A percentile compares a stretch with the other conserved stretches of the same genome.
Evolutionary conservation across 2,113 vertebrate species (phyloP).

Genomic region (Orientallactaga bullata): DNA sequence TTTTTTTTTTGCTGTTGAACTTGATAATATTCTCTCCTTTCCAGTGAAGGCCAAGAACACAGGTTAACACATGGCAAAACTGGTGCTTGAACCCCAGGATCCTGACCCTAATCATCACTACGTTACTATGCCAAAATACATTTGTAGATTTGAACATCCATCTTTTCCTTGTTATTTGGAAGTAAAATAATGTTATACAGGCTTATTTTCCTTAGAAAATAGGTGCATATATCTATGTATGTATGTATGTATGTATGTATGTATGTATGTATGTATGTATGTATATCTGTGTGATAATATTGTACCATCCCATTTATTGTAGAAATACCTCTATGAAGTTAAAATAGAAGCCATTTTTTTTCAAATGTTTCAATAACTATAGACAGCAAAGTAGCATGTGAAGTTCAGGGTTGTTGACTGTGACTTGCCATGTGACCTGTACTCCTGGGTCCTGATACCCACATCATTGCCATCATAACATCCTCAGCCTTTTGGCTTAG

Average conservation of each 20-base stretch:
- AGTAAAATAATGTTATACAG: not conserved
- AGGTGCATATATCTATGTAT: too few relatives aligned
- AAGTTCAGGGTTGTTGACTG: not conserved
- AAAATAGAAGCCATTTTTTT: not conserved
- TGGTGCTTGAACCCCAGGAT: not conserved
- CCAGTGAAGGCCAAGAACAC: not conserved
- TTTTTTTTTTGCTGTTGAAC: not conserved
- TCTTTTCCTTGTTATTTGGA: not conserved
- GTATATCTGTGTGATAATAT: not conserved
- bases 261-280: too few relatives aligned
- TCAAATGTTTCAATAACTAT: not conserved
- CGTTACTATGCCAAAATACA: not conserved
- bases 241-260: too few relatives aligned
- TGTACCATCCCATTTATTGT: not conserved
- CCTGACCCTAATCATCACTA: not conserved
- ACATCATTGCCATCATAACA: not conserved
- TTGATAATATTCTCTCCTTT: not conserved
- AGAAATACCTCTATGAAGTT: not conserved
- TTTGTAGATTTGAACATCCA: not conserved
- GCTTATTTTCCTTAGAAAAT: not conserved
- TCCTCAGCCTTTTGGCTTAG: not conserved
- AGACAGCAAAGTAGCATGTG: too few relatives aligned
- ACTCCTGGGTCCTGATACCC: not conserved
- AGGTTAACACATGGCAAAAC: not conserved
- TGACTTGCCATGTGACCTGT: rapidly evolving